Percentiles rank a stretch among this genome's conserved stretches.
Conservation (phyloP, 92 coral and sea anemone species). For the Diadumene lineata region DNA sequence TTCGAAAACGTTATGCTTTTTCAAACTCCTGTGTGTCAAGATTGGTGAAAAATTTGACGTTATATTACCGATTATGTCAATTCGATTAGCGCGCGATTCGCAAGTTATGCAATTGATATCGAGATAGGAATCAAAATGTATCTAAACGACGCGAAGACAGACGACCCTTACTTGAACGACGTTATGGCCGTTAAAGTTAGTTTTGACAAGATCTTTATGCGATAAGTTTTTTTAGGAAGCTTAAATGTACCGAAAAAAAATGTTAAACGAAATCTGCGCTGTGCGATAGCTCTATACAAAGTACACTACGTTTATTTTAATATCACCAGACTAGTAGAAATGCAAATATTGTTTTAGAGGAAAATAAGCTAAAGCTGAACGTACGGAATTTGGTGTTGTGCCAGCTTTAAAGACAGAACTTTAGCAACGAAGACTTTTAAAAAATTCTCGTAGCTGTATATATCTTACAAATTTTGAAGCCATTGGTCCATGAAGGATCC, state of each 20-base stretch:
- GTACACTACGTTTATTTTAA: not conserved
- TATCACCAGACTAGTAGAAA: not conserved
- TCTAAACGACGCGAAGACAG: constrained; percentile 16
- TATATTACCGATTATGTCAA: not conserved
- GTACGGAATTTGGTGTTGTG: not conserved
- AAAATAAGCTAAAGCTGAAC: not conserved
- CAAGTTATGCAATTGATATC: not conserved
- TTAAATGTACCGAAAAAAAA: not conserved
- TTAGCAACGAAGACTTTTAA: not conserved
- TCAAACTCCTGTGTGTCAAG: not conserved
- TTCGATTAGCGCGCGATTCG: not conserved
- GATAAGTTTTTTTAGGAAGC: constrained; percentile 7
- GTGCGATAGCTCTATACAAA: not conserved
- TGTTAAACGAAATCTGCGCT: not conserved
- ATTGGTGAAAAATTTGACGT: not conserved
- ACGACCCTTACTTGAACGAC: constrained; percentile 3
- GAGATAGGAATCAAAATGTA: constrained; percentile 15
- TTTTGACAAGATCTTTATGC: constrained; percentile 2
- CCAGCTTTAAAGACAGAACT: not conserved
- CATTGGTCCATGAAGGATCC: no score
- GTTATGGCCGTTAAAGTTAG: not conserved
- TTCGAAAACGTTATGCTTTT: not conserved
- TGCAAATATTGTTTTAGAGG: not conserved
- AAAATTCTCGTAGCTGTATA: no score
- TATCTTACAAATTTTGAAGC: no score